Evolutionary conservation across 2,888 invertebrate genomes (phyloP), one percentile per base, ranked within the genome.

Genomic region (Mamestra brassicae): DNA sequence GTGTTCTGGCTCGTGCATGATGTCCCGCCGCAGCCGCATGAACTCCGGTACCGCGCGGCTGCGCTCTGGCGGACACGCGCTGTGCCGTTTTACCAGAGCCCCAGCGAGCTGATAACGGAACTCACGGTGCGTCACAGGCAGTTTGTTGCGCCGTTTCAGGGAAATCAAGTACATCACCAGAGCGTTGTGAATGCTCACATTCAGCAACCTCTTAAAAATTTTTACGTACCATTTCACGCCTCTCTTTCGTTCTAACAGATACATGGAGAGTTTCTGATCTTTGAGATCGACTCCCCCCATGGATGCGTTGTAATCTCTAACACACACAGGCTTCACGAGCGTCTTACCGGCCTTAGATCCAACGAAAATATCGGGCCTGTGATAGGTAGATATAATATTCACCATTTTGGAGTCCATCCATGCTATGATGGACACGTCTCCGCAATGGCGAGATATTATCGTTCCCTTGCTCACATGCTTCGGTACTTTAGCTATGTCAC

Each of bases 191-290:
- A 85, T 68, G n/a, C 81, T 85, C 1, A 79, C 72, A 66, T 85
- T 85, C 26, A 86, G 38, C 38, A 87, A 64, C 64, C 84, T 67
- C 65, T 83, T 81, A 38, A 77, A 86, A 2, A 86, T 72, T n/a
- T 85, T 87, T 0, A 76, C 54, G 34, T 87, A 86, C 86, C 84
- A 87, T 58, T 84, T 88, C 58, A 78, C 1, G 7, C 81, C 67
- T 71, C 80, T 78, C 78, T 81, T 88, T 55, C 84, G 47, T 13
- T 47, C 47, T 4, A 47, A 47, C 47, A 4, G 47, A 15, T 47
- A 47, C 47, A 47, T 47, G 13, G 47, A 47, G 47, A 47, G 47
- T 4, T 47, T 47, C 4, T 47, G 47, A 47, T 47, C 47, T 1
- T 47, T 47, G 13, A 45, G 45, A 45, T 45, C 45, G 4, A 47